These are phyloP conservation scores for Caiman crocodilus DNA, from an alignment of 2,797 vertebrate species.

Conservation along the genomic window DNA sequence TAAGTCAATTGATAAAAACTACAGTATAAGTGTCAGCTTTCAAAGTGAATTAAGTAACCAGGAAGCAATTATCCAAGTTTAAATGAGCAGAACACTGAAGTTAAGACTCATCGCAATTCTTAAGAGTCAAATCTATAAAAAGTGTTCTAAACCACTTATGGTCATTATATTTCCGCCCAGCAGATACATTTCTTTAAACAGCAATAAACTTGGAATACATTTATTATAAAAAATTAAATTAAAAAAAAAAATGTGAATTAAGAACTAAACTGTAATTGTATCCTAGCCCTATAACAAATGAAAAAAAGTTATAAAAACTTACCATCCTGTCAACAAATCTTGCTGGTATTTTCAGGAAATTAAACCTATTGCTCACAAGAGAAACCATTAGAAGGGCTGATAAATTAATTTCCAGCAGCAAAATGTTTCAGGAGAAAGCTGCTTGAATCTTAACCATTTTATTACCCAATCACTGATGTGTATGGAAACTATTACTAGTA, in stretches of 20 bases:
- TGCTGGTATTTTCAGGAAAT: too few species aligned
- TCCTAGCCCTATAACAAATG: background rate
- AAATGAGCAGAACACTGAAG: background rate
- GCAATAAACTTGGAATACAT: background rate
- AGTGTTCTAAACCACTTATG: background rate
- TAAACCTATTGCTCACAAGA: too few species aligned
- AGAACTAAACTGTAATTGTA: background rate
- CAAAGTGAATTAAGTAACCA: background rate
- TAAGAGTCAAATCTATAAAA: background rate
- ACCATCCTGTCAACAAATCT: too few species aligned
- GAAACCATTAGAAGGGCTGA: background rate
- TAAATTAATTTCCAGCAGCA: background rate
- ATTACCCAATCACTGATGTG: background rate
- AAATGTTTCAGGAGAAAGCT: rapidly evolving
- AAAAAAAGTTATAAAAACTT: too few species aligned
- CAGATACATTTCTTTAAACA: background rate
- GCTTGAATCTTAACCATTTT: background rate
- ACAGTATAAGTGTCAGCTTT: background rate
- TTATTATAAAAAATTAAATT: background rate
- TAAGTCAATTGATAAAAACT: background rate
- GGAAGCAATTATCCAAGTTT: background rate
- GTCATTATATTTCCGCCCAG: background rate
- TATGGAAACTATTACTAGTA: background rate
- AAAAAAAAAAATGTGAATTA: background rate
- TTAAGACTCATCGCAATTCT: background rate